Base-by-base conservation (phyloP, 2,888 invertebrate genomes). In the Drosophila crucigera region DNA sequence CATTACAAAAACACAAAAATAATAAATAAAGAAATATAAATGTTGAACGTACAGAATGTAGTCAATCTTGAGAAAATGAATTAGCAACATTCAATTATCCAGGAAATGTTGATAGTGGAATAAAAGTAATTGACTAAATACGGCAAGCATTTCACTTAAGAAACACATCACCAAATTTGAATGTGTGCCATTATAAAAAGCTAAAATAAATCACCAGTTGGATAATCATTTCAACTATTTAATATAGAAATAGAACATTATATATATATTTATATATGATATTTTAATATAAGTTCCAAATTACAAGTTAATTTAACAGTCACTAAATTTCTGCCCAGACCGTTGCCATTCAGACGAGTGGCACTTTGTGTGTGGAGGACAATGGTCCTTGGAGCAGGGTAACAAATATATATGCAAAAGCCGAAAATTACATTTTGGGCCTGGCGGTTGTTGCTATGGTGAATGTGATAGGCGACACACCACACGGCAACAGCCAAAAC, bases 371-470 rank as follows among this genome's bases (percentile, higher is more conserved):
- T 31, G 64, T 43, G 0, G 11, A 69, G 61, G 65, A 80, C 77
- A 80, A 61, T 39, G 47, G 52, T 11, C 53, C 39, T 54, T 55
- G 22, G 66, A 60, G 59, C 65, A 28, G 43, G 43, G 67, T 62
- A 79, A 80, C 74, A 68, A 79, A 74, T 73, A 71, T 77, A 76
- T 76, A 73, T 80, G 76, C 76, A 69, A 81, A 76, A 77, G 77
- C 73, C 70, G 79, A 83, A 76, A 83, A 85, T 74, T 76, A 68
- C 76, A 73, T 83, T 78, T 73, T 73, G 64, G 50, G 64, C 73
- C 72, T 68, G 33, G 58, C 56, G 37, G 80, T 69, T 82, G 78
- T 83, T 86, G 66, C 80, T 68, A 80, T 85, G 73, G 87, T 62
- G 69, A 56, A 83, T 76, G 74, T 64, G 70, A 82, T 82, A 78